Conservation (phyloP, 37 sponge, comb jelly and placozoan species). For the Crambe crambe region DNA sequence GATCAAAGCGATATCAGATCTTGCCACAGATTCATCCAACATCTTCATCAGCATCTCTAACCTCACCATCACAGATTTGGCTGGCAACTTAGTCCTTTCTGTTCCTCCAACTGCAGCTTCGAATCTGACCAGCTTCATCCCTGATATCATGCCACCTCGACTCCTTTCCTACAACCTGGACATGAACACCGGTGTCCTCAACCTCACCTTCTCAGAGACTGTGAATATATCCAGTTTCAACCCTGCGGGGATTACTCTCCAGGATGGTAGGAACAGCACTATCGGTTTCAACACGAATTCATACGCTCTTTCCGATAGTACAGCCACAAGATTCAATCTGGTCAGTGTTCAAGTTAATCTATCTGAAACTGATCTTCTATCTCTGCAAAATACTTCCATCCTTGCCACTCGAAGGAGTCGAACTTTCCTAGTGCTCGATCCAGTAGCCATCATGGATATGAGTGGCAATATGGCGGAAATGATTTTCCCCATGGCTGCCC, state of each 20-base stretch:
- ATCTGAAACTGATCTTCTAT: slow-evolving; percentile 32
- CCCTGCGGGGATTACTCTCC: slow-evolving; percentile 53
- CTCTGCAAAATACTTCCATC: slow-evolving; percentile 39
- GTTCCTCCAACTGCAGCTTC: slow-evolving; percentile 12
- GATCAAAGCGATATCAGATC: slow-evolving; percentile 58
- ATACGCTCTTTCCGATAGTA: slow-evolving; percentile 46
- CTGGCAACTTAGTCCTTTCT: slow-evolving; percentile 45
- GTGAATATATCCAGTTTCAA: slow-evolving; percentile 52
- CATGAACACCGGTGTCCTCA: slow-evolving; percentile 55
- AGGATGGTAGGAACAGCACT: slow-evolving; percentile 49
- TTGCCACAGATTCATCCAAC: slow-evolving; percentile 38
- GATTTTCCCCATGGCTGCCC: slow-evolving; percentile 25
- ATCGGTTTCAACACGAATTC: background rate
- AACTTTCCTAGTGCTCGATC: slow-evolving; percentile 44
- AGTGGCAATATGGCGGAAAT: slow-evolving; percentile 28
- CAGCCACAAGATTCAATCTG: background rate
- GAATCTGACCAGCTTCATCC: slow-evolving; percentile 28
- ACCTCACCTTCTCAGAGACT: slow-evolving; percentile 71
- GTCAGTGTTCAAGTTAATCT: slow-evolving; percentile 41
- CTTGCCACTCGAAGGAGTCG: slow-evolving; percentile 55
- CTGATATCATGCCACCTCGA: slow-evolving; percentile 51
- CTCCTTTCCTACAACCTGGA: slow-evolving; percentile 46
- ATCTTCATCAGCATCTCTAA: slow-evolving; percentile 60
- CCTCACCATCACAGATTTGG: slow-evolving; percentile 58
- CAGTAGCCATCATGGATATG: slow-evolving; percentile 53